Evolutionary conservation across 2,113 vertebrate genomes (phyloP).

Genomic region (Platichthys flesus): DNA sequence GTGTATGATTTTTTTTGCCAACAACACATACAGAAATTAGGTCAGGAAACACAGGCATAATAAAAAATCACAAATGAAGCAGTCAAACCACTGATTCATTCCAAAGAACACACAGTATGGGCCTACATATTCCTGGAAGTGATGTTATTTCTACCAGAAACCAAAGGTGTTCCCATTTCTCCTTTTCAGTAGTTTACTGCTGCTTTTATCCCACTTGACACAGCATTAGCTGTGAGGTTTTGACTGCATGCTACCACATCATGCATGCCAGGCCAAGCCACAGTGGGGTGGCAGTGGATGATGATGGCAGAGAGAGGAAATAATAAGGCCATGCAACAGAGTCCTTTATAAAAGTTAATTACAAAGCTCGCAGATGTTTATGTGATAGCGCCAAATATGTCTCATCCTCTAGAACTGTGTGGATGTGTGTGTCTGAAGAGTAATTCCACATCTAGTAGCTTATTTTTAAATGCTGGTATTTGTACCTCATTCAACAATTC

Average conservation of each 20-base stretch:
- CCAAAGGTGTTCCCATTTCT: constrained; percentile 31
- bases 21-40: constrained; percentile 13
- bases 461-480: background rate
- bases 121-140: constrained; percentile 32
- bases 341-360: constrained; percentile 50
- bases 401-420: constrained; percentile 1
- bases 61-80: constrained; percentile 29
- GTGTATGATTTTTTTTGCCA: background rate
- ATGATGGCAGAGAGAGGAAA: constrained; percentile 43
- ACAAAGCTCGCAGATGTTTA: constrained; percentile 46
- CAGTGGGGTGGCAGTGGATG: constrained; percentile 39
- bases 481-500: background rate
- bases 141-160: constrained; percentile 17
- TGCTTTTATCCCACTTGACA: constrained; percentile 25
- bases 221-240: constrained; percentile 23
- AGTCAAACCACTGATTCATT: constrained; percentile 9
- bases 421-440: constrained; percentile 4
- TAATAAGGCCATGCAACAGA: constrained; percentile 41
- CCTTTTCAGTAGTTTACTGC: constrained; percentile 9
- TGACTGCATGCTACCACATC: constrained; percentile 21
- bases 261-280: constrained; percentile 35
- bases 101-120: constrained; percentile 11
- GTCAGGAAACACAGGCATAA: constrained; percentile 9
- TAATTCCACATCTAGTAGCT: background rate
- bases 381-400: constrained; percentile 34